These are phyloP conservation scores for Caerostris darwini DNA, from an alignment of 1,140 invertebrate genomes.

Conservation along the genomic window DNA sequence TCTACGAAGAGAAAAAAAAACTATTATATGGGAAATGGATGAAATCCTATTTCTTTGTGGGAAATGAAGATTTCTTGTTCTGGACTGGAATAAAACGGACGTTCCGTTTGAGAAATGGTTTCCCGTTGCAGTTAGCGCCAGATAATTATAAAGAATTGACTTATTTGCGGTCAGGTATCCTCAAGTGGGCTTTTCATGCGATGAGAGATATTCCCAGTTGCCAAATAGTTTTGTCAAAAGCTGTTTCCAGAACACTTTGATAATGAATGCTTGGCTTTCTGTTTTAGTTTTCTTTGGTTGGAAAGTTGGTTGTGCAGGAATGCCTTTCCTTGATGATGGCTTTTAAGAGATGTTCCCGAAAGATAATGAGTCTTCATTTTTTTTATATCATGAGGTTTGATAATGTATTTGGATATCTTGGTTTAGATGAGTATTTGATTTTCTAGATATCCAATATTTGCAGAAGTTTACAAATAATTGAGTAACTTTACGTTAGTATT, in stretches of 20 bases:
- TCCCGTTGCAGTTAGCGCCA: not conserved
- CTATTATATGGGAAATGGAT: constrained; percentile 42
- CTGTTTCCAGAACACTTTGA: not conserved
- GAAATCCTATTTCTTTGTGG: constrained; percentile 23
- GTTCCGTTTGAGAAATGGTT: not conserved
- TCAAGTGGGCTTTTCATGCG: not conserved
- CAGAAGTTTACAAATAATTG: too few species aligned
- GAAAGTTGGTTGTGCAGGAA: not conserved
- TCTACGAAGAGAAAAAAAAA: not conserved
- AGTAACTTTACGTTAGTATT: too few species aligned
- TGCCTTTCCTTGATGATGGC: too few species aligned
- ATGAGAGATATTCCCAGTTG: not conserved
- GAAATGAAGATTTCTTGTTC: constrained; percentile 40
- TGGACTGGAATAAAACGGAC: not conserved
- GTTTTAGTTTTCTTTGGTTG: not conserved
- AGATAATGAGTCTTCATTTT: too few species aligned
- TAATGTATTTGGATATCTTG: too few species aligned
- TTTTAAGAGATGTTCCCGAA: too few species aligned
- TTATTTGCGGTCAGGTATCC: not conserved
- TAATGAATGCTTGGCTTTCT: not conserved
- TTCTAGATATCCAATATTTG: too few species aligned
- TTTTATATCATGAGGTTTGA: too few species aligned
- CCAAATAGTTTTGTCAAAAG: not conserved
- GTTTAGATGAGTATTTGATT: too few species aligned
- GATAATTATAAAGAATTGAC: constrained; percentile 45